These are phyloP conservation scores for Anaspis maculata DNA, from an alignment of 2,888 invertebrate species.

Conservation along the genomic window DNA sequence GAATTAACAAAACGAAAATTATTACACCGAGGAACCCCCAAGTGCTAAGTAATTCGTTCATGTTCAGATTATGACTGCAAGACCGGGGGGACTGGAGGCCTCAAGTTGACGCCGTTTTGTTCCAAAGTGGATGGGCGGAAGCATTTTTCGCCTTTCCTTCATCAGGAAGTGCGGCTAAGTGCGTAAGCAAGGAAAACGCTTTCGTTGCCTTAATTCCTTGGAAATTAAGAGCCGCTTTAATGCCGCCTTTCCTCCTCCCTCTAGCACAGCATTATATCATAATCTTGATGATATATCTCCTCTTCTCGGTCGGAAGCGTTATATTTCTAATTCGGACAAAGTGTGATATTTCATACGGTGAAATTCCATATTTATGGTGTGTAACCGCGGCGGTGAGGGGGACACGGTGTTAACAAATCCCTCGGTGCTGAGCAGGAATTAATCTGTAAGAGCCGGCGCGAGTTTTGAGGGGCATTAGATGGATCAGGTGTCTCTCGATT, in stretches of 20 bases:
- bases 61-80: too few species aligned
- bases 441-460: constrained; percentile 29
- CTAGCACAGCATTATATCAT: constrained; percentile 9
- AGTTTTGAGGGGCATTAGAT: constrained; percentile 26
- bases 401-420: constrained; percentile 31
- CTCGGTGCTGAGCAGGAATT: constrained; percentile 25
- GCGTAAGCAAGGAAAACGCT: too few species aligned
- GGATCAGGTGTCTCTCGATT: constrained; percentile 27
- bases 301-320: constrained; percentile 7
- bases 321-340: constrained; percentile 25
- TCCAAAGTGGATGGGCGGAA: too few species aligned
- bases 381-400: constrained; percentile 15
- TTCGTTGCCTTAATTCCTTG: constrained; percentile 10
- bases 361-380: constrained; percentile 32
- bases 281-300: constrained; percentile 10
- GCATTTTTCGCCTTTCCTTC: too few species aligned
- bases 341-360: constrained; percentile 35
- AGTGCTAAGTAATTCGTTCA: too few species aligned
- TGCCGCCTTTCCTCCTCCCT: constrained; percentile 5
- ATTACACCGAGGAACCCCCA: too few species aligned
- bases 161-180: too few species aligned
- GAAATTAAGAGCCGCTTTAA: constrained; percentile 8
- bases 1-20: too few species aligned
- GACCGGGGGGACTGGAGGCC: too few species aligned
- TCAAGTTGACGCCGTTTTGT: too few species aligned